Evolutionary conservation across 2,888 invertebrate species (phyloP), one percentile per base, ranked within the genome.

Genomic region (Phymatocera aterrima): DNA sequence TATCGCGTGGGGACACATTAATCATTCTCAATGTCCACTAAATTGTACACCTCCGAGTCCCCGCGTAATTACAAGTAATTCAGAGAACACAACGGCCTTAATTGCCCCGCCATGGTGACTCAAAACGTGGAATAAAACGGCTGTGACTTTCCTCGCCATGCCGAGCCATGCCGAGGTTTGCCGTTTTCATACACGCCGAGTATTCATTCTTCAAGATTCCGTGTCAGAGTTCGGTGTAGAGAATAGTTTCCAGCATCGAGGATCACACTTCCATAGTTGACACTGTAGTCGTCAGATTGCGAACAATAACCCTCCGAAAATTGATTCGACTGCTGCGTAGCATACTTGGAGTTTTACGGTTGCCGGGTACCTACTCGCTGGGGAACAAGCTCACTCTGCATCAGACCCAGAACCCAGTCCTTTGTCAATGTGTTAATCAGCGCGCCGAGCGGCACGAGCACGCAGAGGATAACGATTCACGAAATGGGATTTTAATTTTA

Each of bases 1-100:
- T 72, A 72, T 75, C 75, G 75, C 75, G 28, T 40, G 54, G 60
- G 75, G 57, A 57, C 75, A 57, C 60, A 75, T 75, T 75, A 43
- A 75, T 54, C 75, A 75, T 75, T 75, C 75, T 60, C 37, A 18
- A 57, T 57, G 75, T n/a, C 75, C 75, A 57, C 60, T 75, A 75
- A 75, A 75, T 60, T 60, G 60, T 54, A 24, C 57, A 75, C 57
- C 57, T 54, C 75, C 18, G 57, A 43, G 40, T 75, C 57, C 57
- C 75, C 75, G 31, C 57, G 75, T 75, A 75, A 75, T 75, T 75
- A 43, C 57, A 75, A 75, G 75, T 75, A 57, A 75, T 75, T 75
- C 57, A 57, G 75, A 75, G 75, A 57, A 75, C 75, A 75, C 75
- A 72, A 57, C 75, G 51, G 37, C 75, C 75, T 75, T 75, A 75